phyloP scores from a whole-genome alignment of 2,797 vertebrate genomes.

The Lophius americanus region DNA sequence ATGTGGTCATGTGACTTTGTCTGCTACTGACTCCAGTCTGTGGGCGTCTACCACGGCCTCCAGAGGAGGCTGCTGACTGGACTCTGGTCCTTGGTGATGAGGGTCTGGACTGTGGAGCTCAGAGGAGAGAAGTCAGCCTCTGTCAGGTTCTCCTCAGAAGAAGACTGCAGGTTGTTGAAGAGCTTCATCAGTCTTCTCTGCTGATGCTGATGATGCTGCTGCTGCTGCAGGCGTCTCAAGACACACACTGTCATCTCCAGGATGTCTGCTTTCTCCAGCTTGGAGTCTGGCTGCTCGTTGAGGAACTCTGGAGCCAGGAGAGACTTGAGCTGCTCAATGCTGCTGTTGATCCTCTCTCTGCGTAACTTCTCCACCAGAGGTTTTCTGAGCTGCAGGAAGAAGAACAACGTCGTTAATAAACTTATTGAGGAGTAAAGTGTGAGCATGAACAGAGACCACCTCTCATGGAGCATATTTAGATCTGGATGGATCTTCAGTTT shows the following conservation, averaged over 20 bases:
- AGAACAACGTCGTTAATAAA: not conserved
- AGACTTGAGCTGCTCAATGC: slow-evolving; percentile 65
- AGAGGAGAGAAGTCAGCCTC: not conserved
- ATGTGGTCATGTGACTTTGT: slow-evolving; percentile 12
- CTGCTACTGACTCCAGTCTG: too few relatives aligned
- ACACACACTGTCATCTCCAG: slow-evolving; percentile 81
- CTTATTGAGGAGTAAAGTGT: not conserved
- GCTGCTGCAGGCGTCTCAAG: slow-evolving; percentile 55
- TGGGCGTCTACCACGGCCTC: not conserved
- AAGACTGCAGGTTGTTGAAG: not conserved
- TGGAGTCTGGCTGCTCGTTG: slow-evolving; percentile 76
- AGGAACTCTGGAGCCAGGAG: slow-evolving; percentile 69
- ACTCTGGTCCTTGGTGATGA: not conserved
- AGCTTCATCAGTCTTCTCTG: not conserved
- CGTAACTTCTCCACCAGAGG: slow-evolving; percentile 83
- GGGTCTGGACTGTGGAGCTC: not conserved
- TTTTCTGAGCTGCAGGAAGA: slow-evolving; percentile 75
- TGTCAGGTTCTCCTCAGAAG: not conserved
- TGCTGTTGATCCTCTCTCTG: slow-evolving; percentile 10
- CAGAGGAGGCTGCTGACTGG: not conserved
- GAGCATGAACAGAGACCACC: not conserved
- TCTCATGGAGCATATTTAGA: not conserved
- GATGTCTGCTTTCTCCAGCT: slow-evolving; percentile 82
- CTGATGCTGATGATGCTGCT: slow-evolving; percentile 1
- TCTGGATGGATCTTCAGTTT: slow-evolving; percentile 37